Base-by-base conservation (phyloP, 2,113 vertebrate genomes). In the Zapus hudsonius region DNA sequence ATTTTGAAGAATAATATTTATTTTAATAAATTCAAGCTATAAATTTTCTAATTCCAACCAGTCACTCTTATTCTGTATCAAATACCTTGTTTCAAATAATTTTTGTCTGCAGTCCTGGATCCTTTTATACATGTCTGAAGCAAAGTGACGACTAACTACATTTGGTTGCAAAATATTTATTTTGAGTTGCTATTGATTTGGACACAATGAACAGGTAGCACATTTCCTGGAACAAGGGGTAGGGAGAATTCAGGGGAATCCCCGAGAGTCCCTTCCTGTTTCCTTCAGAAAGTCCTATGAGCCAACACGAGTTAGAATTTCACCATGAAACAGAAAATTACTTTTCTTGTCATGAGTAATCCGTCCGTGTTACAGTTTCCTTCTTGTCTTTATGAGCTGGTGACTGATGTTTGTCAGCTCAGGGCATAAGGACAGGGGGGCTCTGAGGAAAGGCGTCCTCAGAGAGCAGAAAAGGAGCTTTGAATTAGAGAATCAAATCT, bases 21-120 rank as follows among this genome's bases (percentile, higher is more conserved):
- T 44, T 73, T 74, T 91, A n/a, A n/a, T n/a, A n/a, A n/a, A 75
- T 70, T 82, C 64, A 69, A 17, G 74, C 33, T 40, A n/a, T 92
- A 70, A 85, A 72, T 5, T 90, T 93, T 5, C 31, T 84, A 52
- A 81, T 74, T 83, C 13, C 11, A 72, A 90, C 31, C 22, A 79
- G 29, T 87, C 52, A 66, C 63, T 91, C 36, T 69, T n/a, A 52
- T 91, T 67, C 55, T 25, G 6, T 47, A 27, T 15, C 74, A 73
- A 83, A 83, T 61, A 38, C 0, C 3, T 76, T 73, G 2, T 47
- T 76, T 91, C 38, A 85, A 73, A 89, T 88, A 79, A 57, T 6
- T 70, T 78, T 12, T 31, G 47, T 42, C 13, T 52, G 66, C 15
- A 42, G 59, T 80, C 52, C 23, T n/a, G 38, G 38, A n/a, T 80